Conservation (phyloP, 2,113 vertebrate genomes). For the Alligator mississippiensis region DNA sequence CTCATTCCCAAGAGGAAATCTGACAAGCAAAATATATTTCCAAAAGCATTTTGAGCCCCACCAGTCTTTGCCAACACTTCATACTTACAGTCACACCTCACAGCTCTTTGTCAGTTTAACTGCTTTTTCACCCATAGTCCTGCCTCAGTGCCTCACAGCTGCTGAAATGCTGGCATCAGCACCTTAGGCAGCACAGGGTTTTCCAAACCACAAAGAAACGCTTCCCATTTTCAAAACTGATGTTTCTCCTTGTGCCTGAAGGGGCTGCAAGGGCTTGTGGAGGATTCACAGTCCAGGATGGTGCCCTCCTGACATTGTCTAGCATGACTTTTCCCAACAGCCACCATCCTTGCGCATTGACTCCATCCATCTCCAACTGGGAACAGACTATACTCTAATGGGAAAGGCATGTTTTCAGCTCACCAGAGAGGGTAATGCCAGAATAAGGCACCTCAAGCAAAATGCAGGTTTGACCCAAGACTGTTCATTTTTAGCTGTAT, state of each 20-base stretch:
- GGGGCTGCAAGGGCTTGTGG: not conserved
- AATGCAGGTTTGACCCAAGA: not conserved
- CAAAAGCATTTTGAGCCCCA: not conserved
- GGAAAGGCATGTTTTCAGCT: not conserved
- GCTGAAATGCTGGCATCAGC: not conserved
- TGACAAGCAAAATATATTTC: not conserved
- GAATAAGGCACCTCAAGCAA: not conserved
- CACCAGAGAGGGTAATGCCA: not conserved
- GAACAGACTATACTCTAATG: not conserved
- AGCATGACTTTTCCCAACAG: not conserved
- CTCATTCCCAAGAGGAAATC: not conserved
- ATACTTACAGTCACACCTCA: not conserved
- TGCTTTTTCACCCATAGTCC: not conserved
- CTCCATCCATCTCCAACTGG: accelerated
- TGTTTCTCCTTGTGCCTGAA: not conserved
- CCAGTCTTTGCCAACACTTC: not conserved
- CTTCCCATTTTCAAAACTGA: not conserved
- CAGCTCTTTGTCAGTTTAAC: not conserved
- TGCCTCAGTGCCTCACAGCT: not conserved
- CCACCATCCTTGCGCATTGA: not conserved
- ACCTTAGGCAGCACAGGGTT: not conserved
- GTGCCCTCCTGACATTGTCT: not conserved
- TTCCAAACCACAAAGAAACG: not conserved
- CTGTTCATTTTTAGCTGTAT: not conserved
- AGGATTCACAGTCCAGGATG: not conserved